A percentile compares a stretch with the other conserved stretches of the same genome.
These are phyloP conservation scores for Triops cancriformis DNA, from an alignment of 1,140 invertebrate species.

Conservation along the genomic window DNA sequence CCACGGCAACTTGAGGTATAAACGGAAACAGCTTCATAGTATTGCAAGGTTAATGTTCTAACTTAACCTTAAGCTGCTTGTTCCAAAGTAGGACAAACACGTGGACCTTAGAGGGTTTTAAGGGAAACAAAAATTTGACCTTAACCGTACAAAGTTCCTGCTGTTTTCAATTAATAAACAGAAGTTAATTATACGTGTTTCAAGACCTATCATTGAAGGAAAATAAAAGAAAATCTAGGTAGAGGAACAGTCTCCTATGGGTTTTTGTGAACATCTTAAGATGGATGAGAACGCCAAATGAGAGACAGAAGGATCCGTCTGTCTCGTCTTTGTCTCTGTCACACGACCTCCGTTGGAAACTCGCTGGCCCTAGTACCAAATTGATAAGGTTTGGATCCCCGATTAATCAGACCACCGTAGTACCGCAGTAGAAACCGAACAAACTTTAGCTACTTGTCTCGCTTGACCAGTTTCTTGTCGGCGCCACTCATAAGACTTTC, in stretches of 20 bases:
- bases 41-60: too few species aligned
- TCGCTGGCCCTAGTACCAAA: not conserved
- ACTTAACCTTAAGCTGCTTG: too few species aligned
- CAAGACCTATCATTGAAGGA: not conserved
- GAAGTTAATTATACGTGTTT: too few species aligned
- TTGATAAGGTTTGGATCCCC: not conserved
- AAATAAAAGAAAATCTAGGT: not conserved
- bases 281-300: not conserved
- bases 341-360: not conserved
- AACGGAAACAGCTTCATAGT: too few species aligned
- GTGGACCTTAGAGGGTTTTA: too few species aligned
- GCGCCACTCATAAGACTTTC: not conserved
- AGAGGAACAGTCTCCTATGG: not conserved
- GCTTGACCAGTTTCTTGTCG: not conserved
- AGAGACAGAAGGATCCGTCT: conserved; percentile 8
- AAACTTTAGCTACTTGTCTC: not conserved
- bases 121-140: too few species aligned
- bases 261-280: not conserved
- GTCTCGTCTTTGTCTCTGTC: not conserved
- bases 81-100: too few species aligned
- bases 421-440: not conserved
- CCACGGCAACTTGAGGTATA: too few species aligned
- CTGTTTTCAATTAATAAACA: too few species aligned
- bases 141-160: too few species aligned
- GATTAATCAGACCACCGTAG: conserved; percentile 4